These are phyloP conservation scores for Yoshiicerus persimilis DNA, from an alignment of 1,140 invertebrate species.

Conservation along the genomic window DNA sequence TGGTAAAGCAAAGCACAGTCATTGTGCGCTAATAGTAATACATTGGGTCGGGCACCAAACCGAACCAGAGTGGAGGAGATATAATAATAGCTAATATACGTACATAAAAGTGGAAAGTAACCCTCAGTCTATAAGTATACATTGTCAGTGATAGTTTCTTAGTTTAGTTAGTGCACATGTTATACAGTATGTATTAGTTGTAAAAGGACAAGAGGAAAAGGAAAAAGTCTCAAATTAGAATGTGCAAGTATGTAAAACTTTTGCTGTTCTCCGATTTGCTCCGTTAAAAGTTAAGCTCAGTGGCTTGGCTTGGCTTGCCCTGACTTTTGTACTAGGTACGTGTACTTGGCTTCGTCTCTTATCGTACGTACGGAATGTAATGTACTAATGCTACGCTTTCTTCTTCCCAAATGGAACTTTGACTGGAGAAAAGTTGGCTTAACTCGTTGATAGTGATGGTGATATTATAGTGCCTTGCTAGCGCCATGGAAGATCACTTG, in stretches of 20 bases:
- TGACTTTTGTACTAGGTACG: background rate
- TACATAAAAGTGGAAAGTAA: background rate
- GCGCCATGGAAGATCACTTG: constrained; percentile 5
- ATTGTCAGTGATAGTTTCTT: background rate
- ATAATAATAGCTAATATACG: background rate
- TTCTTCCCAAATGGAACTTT: background rate
- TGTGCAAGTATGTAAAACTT: constrained; percentile 16
- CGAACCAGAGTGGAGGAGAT: background rate
- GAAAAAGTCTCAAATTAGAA: constrained; percentile 23
- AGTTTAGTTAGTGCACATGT: background rate
- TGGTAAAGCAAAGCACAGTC: background rate
- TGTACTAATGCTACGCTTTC: background rate
- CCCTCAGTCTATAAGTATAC: background rate
- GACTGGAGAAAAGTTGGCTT: constrained; percentile 5
- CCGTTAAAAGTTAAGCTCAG: background rate
- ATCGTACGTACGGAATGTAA: background rate
- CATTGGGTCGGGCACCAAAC: background rate
- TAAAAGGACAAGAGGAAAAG: background rate
- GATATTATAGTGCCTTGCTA: background rate
- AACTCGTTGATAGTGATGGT: background rate
- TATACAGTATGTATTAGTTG: background rate
- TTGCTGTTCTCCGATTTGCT: constrained; percentile 19
- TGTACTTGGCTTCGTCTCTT: background rate
- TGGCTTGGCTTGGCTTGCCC: background rate
- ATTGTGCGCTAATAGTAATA: background rate